Evolutionary conservation across 2,797 vertebrate genomes (phyloP).

Genomic region (Perodicticus potto): DNA sequence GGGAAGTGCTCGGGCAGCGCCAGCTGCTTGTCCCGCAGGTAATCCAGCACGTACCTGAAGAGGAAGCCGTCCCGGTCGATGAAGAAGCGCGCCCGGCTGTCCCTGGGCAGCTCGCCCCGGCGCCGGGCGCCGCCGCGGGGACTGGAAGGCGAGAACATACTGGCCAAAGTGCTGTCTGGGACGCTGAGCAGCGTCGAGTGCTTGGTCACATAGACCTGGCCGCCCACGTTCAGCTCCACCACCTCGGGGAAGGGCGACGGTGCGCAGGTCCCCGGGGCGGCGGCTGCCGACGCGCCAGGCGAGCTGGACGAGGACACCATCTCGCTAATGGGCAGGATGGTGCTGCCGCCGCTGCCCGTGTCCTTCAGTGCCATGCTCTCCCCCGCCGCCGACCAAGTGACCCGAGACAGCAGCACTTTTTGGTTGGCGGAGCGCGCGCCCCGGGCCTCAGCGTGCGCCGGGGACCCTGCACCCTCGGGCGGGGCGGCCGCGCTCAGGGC

Average conservation of each 20-base stretch:
- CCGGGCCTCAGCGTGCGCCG: neutral
- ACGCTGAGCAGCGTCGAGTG: conserved; percentile 93
- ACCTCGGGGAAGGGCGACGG: conserved; percentile 91
- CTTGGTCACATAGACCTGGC: conserved; percentile 94
- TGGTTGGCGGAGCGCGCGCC: neutral
- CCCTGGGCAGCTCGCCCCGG: conserved; percentile 90
- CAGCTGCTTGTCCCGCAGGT: conserved; percentile 93
- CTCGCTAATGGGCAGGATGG: conserved; percentile 93
- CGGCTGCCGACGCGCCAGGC: conserved; percentile 75
- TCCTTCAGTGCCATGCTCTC: conserved; percentile 93
- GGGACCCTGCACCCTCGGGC: neutral
- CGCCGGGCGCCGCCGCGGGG: conserved; percentile 88
- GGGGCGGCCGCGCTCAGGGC: conserved; percentile 20
- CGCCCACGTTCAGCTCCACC: conserved; percentile 94
- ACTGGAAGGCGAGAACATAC: conserved; percentile 91
- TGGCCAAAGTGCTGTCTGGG: conserved; percentile 92
- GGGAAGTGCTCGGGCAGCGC: conserved; percentile 94
- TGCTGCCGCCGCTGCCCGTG: conserved; percentile 82
- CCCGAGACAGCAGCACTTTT: neutral
- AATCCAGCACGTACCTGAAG: conserved; percentile 95
- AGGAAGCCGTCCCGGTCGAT: conserved; percentile 95
- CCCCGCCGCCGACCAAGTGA: neutral
- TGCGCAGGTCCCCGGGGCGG: conserved; percentile 80
- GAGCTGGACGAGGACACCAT: conserved; percentile 88
- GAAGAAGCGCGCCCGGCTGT: conserved; percentile 94